Conservation (phyloP, 2,888 invertebrate genomes). For the Girardia tigrina region DNA sequence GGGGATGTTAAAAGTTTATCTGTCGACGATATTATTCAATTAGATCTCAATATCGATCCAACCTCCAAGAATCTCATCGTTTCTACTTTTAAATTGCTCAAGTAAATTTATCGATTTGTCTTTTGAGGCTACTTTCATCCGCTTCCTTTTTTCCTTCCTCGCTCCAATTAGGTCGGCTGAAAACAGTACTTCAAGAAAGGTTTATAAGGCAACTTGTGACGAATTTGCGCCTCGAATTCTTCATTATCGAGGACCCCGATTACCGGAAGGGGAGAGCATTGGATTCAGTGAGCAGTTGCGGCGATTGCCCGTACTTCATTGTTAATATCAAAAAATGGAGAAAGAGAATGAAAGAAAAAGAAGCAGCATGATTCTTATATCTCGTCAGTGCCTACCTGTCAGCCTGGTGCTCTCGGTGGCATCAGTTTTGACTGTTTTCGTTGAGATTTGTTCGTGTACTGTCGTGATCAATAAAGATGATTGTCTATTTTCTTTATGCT, state of each 20-base stretch:
- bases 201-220: background rate
- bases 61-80: background rate
- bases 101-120: no score
- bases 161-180: no score
- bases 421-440: slow-evolving; percentile 16
- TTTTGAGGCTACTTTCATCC: no score
- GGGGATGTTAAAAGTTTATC: background rate
- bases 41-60: background rate
- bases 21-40: background rate
- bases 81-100: background rate
- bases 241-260: background rate
- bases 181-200: background rate
- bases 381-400: slow-evolving; percentile 5
- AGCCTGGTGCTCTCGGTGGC: background rate
- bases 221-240: background rate
- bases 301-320: background rate
- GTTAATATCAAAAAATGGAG: background rate
- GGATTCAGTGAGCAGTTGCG: slow-evolving; percentile 9
- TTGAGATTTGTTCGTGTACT: slow-evolving; percentile 18
- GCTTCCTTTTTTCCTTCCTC: no score
- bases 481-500: background rate
- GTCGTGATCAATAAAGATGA: slow-evolving; percentile 23
- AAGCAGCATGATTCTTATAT: background rate
- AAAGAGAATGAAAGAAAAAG: background rate
- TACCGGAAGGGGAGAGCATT: background rate